A percentile compares a stretch with the other conserved stretches of the same genome.
Evolutionary conservation across 2,888 invertebrate species (phyloP).

Genomic region (Eilema sororculum): DNA sequence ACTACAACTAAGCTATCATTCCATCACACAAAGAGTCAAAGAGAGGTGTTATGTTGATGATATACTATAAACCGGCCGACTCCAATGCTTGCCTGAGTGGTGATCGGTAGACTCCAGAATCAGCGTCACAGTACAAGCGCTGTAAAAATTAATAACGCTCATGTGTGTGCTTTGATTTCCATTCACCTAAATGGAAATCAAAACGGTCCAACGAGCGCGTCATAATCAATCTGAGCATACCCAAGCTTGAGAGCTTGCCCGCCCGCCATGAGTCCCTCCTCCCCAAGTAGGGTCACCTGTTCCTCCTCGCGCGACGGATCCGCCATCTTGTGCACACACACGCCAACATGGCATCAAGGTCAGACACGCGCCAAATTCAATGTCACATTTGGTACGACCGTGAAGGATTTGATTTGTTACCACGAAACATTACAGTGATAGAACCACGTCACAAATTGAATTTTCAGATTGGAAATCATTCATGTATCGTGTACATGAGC

Average conservation of each 20-base stretch:
- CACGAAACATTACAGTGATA: slow-evolving; percentile 43
- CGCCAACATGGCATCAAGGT: slow-evolving; percentile 85
- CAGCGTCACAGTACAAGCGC: slow-evolving; percentile 91
- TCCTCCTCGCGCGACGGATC: slow-evolving; percentile 98
- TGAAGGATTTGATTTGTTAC: slow-evolving; percentile 46
- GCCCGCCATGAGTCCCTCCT: slow-evolving; percentile 97
- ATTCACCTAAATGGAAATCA: slow-evolving; percentile 68
- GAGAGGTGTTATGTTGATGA: slow-evolving; percentile 79
- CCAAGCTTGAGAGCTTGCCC: slow-evolving; percentile 99
- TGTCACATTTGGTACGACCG: slow-evolving; percentile 75
- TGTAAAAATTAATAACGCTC: slow-evolving; percentile 89
- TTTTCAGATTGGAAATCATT: slow-evolving; percentile 43
- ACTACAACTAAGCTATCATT: slow-evolving; percentile 83
- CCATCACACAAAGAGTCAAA: slow-evolving; percentile 83
- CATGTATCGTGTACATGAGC: slow-evolving; percentile 27
- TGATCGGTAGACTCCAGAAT: slow-evolving; percentile 91
- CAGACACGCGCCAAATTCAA: slow-evolving; percentile 90
- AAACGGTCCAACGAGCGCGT: slow-evolving; percentile 72
- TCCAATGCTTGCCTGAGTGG: slow-evolving; percentile 92
- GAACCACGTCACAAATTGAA: slow-evolving; percentile 31
- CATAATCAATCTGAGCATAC: slow-evolving; percentile 89
- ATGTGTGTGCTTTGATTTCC: slow-evolving; percentile 82
- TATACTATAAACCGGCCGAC: slow-evolving; percentile 86
- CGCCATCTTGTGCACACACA: slow-evolving; percentile 95
- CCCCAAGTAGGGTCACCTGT: slow-evolving; percentile 98